A percentile compares a stretch with the other conserved stretches of the same genome.
Evolutionary conservation across 2,113 vertebrate species (phyloP).

Genomic region (Grammomys dolichurus): DNA sequence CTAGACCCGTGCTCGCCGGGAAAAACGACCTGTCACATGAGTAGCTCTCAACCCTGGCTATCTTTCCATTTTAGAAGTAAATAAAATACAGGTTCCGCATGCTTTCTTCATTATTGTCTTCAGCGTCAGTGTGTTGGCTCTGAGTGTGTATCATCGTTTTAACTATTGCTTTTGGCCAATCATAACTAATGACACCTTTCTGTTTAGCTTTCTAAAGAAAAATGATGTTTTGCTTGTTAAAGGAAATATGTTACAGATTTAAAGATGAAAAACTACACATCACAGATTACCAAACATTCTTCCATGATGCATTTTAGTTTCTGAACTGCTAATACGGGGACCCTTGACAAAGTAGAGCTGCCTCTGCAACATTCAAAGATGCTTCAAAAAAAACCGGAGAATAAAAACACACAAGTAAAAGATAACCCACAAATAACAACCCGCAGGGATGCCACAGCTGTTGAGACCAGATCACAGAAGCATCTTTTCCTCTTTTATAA

Average conservation of each 20-base stretch:
- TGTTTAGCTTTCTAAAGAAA: conserved; percentile 31
- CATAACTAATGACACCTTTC: conserved; percentile 9
- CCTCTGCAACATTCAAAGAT: not conserved
- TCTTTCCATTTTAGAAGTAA: conserved; percentile 64
- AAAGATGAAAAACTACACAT: not conserved
- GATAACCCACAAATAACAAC: not conserved
- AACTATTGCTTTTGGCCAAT: conserved; percentile 2
- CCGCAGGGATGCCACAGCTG: not conserved
- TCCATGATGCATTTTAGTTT: not conserved
- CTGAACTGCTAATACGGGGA: not conserved
- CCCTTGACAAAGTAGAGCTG: not conserved
- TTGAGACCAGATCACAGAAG: not conserved
- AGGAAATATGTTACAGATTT: not conserved
- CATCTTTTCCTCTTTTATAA: not conserved
- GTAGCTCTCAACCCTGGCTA: conserved; percentile 48
- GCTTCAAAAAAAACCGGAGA: not conserved
- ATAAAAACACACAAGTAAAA: not conserved
- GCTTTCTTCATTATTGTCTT: conserved; percentile 36
- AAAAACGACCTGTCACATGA: conserved; percentile 73
- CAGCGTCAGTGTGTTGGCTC: conserved; percentile 27
- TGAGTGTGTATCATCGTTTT: not conserved
- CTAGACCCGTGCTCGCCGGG: conserved; percentile 49
- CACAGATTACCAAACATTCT: not conserved
- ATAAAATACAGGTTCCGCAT: conserved; percentile 48
- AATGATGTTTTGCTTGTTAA: not conserved